Base-by-base conservation (phyloP, 2,113 vertebrate species). In the Poecilia latipinna region DNA sequence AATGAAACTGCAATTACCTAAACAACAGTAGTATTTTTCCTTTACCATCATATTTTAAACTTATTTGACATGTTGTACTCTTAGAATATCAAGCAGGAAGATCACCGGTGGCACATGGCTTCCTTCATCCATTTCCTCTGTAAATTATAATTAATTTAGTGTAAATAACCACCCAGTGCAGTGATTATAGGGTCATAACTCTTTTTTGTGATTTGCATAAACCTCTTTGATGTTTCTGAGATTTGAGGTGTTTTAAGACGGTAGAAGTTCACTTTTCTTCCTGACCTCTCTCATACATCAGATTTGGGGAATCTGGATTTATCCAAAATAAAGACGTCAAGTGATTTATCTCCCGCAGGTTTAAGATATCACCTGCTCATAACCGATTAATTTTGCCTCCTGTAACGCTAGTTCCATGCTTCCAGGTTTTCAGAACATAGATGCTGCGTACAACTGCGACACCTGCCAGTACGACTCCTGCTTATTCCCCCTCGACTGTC, bases 401-500 rank as follows among this genome's bases (percentile, higher is more conserved):
- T 57, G n/a, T 57, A 57, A 57, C 15, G 6, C 61, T 32, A 3
- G 3, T 67, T 60, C 42, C 0, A 33, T 70, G 51, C 54, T 60
- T 15, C 54, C 79, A 95, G 94, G 93, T 79, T 95, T 92, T 70
- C 94, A 94, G 87, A 89, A 17, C n/a, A 57, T 37, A 54, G 93
- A 84, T 12, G 78, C 71, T 6, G 85, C 74, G 2, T 95, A 91
- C 76, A 91, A 92, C 90, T 95, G 94, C 54, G 8, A 79, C 3
- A 90, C 82, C 72, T 95, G 94, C 79, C 68, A 54, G n/a, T 93
- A 86, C 7, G 92, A 93, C 75, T 90, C 92, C 68, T 95, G 94
- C 73, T 87, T 84, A 74, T 91, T 89, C 65, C 93, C 92, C 26
- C 84, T 94, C 8, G 94, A 95, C 88, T 95, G 94, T 80, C 93